Percentiles rank a stretch among this genome's conserved stretches.
Conservation (phyloP, 1,140 invertebrate genomes). For the Macrostomum lignano region DNA sequence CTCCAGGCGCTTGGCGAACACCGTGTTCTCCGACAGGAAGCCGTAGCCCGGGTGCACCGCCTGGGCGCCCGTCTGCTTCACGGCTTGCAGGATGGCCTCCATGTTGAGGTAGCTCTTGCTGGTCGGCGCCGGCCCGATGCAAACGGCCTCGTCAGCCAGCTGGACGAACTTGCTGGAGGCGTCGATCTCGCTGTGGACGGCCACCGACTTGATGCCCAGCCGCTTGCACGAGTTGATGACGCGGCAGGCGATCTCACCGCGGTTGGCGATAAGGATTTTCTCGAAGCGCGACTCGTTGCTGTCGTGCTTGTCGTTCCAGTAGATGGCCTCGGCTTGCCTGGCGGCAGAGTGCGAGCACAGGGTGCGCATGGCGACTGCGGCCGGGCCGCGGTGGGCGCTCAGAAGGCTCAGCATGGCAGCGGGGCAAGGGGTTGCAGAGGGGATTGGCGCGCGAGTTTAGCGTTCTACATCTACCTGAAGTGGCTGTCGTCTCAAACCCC, state of each 20-base stretch:
- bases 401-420: too few relatives aligned
- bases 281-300: slow-evolving; percentile 21
- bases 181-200: slow-evolving; percentile 42
- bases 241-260: slow-evolving; percentile 45
- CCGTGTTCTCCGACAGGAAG: slow-evolving; percentile 42
- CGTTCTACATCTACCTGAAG: too few relatives aligned
- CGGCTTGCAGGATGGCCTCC: slow-evolving; percentile 36
- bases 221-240: slow-evolving; percentile 33
- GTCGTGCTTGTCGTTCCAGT: slow-evolving; percentile 6
- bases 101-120: slow-evolving; percentile 38
- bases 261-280: slow-evolving; percentile 42
- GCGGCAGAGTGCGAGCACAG: too few relatives aligned
- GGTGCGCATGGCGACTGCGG: too few relatives aligned
- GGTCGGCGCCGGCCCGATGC: slow-evolving; percentile 38
- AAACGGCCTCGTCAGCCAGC: slow-evolving; percentile 42
- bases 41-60: slow-evolving; percentile 40
- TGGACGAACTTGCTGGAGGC: slow-evolving; percentile 35
- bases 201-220: slow-evolving; percentile 44
- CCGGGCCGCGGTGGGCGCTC: too few relatives aligned
- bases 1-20: slow-evolving; percentile 35
- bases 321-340: too few relatives aligned
- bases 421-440: too few relatives aligned
- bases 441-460: too few relatives aligned
- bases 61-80: slow-evolving; percentile 31
- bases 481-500: too few relatives aligned